Evolutionary conservation across 1,140 invertebrate genomes (phyloP).

Genomic region (Zaprionus taronus): DNA sequence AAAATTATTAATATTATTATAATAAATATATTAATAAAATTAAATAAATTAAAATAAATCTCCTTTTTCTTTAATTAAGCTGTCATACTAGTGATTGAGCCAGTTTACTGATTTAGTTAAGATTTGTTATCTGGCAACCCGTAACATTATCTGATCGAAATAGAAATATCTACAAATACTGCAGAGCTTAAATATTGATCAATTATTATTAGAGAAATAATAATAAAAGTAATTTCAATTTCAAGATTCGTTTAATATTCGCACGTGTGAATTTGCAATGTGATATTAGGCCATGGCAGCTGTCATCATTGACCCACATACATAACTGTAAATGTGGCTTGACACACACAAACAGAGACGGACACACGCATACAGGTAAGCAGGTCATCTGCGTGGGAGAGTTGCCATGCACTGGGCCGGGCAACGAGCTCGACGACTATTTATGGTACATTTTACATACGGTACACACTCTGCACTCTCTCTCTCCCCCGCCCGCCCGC

Average conservation of each 20-base stretch:
- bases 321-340: slow-evolving; percentile 29
- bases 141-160: too few relatives aligned
- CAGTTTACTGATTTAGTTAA: too few relatives aligned
- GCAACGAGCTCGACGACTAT: slow-evolving; percentile 13
- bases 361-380: slow-evolving; percentile 3
- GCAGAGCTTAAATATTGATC: too few relatives aligned
- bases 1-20: background rate
- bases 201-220: too few relatives aligned
- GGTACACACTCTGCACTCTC: background rate
- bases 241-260: background rate
- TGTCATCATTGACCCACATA: slow-evolving; percentile 42
- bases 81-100: too few relatives aligned
- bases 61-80: too few relatives aligned
- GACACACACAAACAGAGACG: background rate
- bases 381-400: slow-evolving; percentile 34
- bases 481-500: background rate
- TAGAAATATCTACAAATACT: too few relatives aligned
- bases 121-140: too few relatives aligned
- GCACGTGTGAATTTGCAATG: background rate
- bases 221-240: too few relatives aligned
- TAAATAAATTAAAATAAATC: background rate
- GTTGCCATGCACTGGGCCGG: slow-evolving; percentile 9
- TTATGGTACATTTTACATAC: slow-evolving; percentile 9
- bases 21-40: background rate
- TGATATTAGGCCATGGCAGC: slow-evolving; percentile 2